Conservation (phyloP, 2,113 vertebrate genomes). For the Ginglymostoma cirratum region DNA sequence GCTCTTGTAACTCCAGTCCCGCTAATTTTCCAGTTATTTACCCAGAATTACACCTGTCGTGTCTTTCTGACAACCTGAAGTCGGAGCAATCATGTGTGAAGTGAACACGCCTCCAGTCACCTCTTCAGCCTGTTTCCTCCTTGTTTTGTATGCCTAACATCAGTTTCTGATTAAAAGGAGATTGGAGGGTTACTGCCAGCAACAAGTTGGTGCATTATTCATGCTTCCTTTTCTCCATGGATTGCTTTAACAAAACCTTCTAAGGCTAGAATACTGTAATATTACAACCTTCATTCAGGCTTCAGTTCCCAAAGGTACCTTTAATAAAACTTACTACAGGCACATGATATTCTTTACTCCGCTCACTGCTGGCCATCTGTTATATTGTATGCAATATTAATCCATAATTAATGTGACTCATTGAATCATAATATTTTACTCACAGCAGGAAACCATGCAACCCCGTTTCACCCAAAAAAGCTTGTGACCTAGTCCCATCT, state of each 20-base stretch:
- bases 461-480: background rate
- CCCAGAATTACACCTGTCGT: background rate
- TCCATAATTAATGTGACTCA: constrained; percentile 28
- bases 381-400: constrained; percentile 15
- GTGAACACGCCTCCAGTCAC: background rate
- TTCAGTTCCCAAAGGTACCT: background rate
- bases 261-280: background rate
- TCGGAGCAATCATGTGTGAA: background rate
- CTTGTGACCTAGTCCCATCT: background rate
- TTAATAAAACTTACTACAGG: constrained; percentile 25
- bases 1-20: background rate
- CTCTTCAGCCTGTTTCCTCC: background rate
- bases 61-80: background rate
- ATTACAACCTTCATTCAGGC: constrained; percentile 11
- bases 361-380: constrained; percentile 16
- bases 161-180: constrained; percentile 1
- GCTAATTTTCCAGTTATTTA: background rate
- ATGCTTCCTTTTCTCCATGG: background rate
- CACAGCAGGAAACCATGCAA: background rate
- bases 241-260: background rate
- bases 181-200: constrained; percentile 19
- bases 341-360: background rate
- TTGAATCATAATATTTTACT: constrained; percentile 2
- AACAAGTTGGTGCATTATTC: constrained; percentile 23
- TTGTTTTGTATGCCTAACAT: background rate